A percentile compares a stretch with the other conserved stretches of the same genome.
These are phyloP conservation scores for Hymenochirus boettgeri DNA, from an alignment of 2,113 vertebrate genomes.

Conservation along the genomic window DNA sequence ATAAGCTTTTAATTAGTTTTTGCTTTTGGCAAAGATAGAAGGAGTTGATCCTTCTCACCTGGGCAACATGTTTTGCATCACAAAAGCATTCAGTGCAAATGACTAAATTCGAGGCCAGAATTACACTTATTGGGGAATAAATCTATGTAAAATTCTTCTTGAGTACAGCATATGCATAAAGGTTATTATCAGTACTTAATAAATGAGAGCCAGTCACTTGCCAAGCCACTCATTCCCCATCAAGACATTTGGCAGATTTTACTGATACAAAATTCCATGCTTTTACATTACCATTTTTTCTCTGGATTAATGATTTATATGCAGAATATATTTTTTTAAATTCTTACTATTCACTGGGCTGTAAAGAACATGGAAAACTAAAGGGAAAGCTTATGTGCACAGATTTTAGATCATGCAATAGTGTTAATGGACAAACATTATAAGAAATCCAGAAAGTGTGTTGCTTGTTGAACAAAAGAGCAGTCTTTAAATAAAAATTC, in stretches of 20 bases:
- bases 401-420: constrained; percentile 40
- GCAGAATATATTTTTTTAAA: constrained; percentile 37
- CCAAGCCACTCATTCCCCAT: constrained; percentile 40
- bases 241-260: constrained; percentile 42
- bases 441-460: constrained; percentile 10
- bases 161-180: constrained; percentile 43
- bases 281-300: constrained; percentile 27
- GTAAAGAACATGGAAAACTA: constrained; percentile 43
- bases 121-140: constrained; percentile 26
- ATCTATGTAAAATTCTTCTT: constrained; percentile 40
- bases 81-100: constrained; percentile 36
- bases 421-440: constrained; percentile 35
- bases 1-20: constrained; percentile 21
- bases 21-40: constrained; percentile 26
- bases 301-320: constrained; percentile 41
- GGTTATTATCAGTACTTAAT: constrained; percentile 41
- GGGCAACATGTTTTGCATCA: constrained; percentile 41
- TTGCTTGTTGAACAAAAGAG: constrained; percentile 32
- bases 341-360: constrained; percentile 42
- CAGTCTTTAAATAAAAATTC: constrained; percentile 30
- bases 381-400: constrained; percentile 40
- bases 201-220: constrained; percentile 42
- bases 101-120: constrained; percentile 26
- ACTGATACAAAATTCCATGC: constrained; percentile 36
- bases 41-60: constrained; percentile 33